These are phyloP conservation scores for Leptobrachium leishanense DNA, from an alignment of 2,113 vertebrate species.

Conservation along the genomic window DNA sequence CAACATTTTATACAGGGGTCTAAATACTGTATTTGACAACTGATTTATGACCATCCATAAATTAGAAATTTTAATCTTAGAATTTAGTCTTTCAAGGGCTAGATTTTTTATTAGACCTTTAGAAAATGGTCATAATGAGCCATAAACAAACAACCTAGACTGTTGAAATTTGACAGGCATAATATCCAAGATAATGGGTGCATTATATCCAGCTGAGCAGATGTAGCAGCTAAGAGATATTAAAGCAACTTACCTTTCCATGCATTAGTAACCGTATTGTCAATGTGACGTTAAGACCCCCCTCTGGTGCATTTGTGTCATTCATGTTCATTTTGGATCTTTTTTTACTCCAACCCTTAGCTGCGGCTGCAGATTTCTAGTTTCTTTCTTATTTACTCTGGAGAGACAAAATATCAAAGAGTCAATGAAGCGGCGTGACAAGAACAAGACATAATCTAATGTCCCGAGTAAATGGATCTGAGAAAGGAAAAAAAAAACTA, in stretches of 20 bases:
- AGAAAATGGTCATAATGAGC: too few relatives aligned
- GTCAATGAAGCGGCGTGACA: constrained; percentile 12
- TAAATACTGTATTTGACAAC: too few relatives aligned
- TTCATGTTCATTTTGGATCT: constrained; percentile 66
- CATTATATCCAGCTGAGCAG: too few relatives aligned
- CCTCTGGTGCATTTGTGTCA: constrained; percentile 77
- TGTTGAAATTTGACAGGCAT: too few relatives aligned
- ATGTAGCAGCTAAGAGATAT: background rate
- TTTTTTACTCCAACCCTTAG: constrained; percentile 53
- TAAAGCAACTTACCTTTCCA: constrained; percentile 77
- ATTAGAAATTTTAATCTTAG: too few relatives aligned
- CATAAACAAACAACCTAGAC: too few relatives aligned
- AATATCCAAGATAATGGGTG: too few relatives aligned
- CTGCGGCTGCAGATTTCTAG: constrained; percentile 56
- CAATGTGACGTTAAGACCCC: constrained; percentile 82
- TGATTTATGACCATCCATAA: too few relatives aligned
- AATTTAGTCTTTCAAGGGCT: too few relatives aligned
- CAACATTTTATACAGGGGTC: too few relatives aligned
- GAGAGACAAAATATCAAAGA: constrained; percentile 31
- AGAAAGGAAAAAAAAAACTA: background rate
- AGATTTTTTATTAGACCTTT: too few relatives aligned
- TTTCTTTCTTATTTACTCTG: constrained; percentile 69
- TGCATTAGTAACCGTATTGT: constrained; percentile 89
- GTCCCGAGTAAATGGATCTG: background rate
- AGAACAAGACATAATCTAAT: constrained; percentile 17